Base-by-base conservation (phyloP, 2,888 invertebrate genomes). In the Dimorphilus gyrociliatus region DNA sequence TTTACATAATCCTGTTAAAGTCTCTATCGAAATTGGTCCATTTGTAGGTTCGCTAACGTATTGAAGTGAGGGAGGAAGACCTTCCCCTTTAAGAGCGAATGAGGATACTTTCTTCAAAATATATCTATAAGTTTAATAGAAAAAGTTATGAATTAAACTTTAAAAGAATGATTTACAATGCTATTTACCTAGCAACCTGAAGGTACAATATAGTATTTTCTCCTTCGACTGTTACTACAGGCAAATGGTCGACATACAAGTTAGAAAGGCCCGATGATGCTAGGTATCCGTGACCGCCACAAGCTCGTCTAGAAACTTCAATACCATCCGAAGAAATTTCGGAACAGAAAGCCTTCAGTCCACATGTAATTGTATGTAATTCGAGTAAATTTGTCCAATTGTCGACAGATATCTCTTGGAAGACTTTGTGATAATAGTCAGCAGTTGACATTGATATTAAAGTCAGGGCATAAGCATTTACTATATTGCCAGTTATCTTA, bases 211-310 rank as follows among this genome's bases (percentile, higher is more conserved):
- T 88, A 0, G 88, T 88, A 60, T 90, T 90, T 68, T 92, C 90
- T 1, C 90, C 90, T 66, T 92, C 90, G 56, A 88, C 90, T 1
- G 88, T 90, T 58, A 80, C 80, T 34, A 80, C 78, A 27, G 86
- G 86, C 1, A 82, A 81, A 8, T 76, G 74, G 47, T 76, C 68
- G 1, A 79, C 78, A 56, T 84, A 88, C 3, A 78, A 76, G 28
- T 74, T 69, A 10, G 86, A 85, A 40, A 92, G 69, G 59, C 78
- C 82, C 37, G 84, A 62, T 17, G 62, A 59, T 25, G 50, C 39
- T 7, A 55, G 51, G 66, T 80, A 90, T 3, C 92, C 92, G 62
- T 92, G 90, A 0, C 92, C 92, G 27, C 92, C 92, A 63, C 90
- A 92, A 10, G 88, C 70, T 37, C 82, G 68, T 10, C 90, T 74